Evolutionary conservation across 2,888 invertebrate genomes (phyloP).

Genomic region (Notodonta ziczac): DNA sequence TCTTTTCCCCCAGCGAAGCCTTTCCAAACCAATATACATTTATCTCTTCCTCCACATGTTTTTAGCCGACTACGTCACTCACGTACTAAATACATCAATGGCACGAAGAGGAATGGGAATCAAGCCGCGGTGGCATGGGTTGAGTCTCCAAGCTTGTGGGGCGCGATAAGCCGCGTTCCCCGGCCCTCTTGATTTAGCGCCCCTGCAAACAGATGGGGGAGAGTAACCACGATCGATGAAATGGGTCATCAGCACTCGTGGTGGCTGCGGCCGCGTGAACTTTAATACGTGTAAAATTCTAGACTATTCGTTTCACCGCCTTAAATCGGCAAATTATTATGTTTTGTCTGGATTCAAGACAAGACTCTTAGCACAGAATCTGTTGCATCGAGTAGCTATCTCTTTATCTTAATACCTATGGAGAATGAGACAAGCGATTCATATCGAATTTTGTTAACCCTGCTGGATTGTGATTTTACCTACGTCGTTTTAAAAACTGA

Average conservation of each 20-base stretch:
- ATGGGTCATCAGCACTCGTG: not conserved
- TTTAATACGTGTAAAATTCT: not conserved
- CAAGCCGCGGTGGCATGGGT: slow-evolving; percentile 9
- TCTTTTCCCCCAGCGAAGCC: not conserved
- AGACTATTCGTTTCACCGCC: too few species aligned
- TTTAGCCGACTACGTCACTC: not conserved
- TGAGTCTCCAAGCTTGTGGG: slow-evolving; percentile 17
- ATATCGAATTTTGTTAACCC: too few species aligned
- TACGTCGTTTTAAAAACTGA: too few species aligned
- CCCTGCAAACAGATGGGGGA: not conserved
- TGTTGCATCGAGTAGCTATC: too few species aligned
- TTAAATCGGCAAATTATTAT: too few species aligned
- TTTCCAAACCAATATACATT: not conserved
- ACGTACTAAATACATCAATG: slow-evolving; percentile 3
- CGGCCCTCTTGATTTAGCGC: slow-evolving; percentile 46
- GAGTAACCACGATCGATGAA: not conserved
- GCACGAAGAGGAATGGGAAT: not conserved
- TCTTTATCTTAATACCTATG: too few species aligned
- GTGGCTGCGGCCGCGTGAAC: not conserved
- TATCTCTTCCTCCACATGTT: not conserved
- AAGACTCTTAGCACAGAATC: too few species aligned
- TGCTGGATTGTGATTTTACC: too few species aligned
- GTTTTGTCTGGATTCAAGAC: too few species aligned
- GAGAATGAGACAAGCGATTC: too few species aligned
- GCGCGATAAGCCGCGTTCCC: slow-evolving; percentile 35